Conservation (phyloP, 1,140 invertebrate species). For the Campoletis sonorensis region DNA sequence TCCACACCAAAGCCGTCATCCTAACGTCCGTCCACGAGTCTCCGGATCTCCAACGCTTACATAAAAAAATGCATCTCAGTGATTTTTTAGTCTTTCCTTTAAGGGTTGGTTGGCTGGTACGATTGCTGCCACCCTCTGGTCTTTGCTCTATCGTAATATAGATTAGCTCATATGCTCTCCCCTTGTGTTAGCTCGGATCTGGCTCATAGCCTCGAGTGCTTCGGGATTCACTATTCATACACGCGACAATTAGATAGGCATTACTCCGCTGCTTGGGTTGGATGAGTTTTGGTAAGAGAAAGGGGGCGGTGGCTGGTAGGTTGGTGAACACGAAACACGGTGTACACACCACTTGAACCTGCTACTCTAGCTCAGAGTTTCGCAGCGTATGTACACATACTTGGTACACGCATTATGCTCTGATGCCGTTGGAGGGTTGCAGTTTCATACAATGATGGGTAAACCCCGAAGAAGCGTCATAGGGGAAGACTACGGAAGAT, state of each 20-base stretch:
- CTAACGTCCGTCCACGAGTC: background rate
- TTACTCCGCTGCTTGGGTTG: conserved; percentile 67
- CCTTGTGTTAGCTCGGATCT: conserved; percentile 73
- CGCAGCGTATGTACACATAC: background rate
- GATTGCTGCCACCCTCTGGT: conserved; percentile 13
- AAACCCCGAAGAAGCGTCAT: conserved; percentile 13
- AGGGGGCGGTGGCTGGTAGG: background rate
- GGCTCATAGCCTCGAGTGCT: conserved; percentile 76
- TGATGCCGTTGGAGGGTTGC: conserved; percentile 31
- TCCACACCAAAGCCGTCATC: background rate
- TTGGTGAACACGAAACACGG: background rate
- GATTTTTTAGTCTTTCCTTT: conserved; percentile 27
- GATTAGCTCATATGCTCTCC: conserved; percentile 75
- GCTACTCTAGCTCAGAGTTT: background rate
- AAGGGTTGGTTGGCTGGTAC: conserved; percentile 14
- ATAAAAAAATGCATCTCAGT: conserved; percentile 1
- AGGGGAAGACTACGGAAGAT: background rate
- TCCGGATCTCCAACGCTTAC: conserved; percentile 4
- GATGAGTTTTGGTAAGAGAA: background rate
- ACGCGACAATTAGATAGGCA: conserved; percentile 78
- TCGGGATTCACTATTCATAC: conserved; percentile 77
- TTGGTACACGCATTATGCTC: conserved; percentile 18
- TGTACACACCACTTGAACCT: conserved; percentile 23
- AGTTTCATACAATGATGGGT: conserved; percentile 11
- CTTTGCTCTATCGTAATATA: conserved; percentile 75